These are phyloP conservation scores for Microtus montanus DNA, from an alignment of 2,113 vertebrate species.

Conservation along the genomic window DNA sequence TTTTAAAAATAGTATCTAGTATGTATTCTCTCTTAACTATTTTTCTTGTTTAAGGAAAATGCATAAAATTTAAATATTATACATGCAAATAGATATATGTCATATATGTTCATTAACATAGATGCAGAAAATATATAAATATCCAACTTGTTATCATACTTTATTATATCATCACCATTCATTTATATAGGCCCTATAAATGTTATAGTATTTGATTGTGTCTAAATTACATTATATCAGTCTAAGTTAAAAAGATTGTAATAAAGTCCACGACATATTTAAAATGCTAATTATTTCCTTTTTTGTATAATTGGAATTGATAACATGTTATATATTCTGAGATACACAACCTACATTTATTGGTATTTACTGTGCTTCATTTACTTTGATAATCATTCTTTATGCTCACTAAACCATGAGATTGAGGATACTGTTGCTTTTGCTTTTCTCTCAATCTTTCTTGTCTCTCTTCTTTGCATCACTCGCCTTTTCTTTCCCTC, in stretches of 20 bases:
- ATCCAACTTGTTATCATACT: background rate
- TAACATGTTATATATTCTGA: background rate
- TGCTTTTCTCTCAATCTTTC: background rate
- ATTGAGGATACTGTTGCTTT: background rate
- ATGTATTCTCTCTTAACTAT: background rate
- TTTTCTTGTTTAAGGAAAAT: background rate
- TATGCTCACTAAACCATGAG: background rate
- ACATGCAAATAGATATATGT: background rate
- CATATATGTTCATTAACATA: background rate
- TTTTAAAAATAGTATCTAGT: background rate
- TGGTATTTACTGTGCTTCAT: background rate
- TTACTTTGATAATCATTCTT: background rate
- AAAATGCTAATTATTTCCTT: conserved; percentile 11
- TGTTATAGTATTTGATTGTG: background rate
- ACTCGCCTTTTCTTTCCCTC: background rate
- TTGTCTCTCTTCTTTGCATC: background rate
- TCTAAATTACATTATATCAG: background rate
- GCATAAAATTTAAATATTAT: background rate
- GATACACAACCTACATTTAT: background rate
- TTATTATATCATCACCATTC: background rate
- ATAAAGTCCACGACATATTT: background rate
- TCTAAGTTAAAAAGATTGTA: background rate
- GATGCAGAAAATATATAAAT: background rate
- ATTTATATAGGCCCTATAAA: background rate
- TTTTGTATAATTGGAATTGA: background rate